Percentiles rank a stretch among this genome's conserved stretches.
phyloP scores from a whole-genome alignment of 2,888 invertebrate species.

The Coleophora deauratella region DNA sequence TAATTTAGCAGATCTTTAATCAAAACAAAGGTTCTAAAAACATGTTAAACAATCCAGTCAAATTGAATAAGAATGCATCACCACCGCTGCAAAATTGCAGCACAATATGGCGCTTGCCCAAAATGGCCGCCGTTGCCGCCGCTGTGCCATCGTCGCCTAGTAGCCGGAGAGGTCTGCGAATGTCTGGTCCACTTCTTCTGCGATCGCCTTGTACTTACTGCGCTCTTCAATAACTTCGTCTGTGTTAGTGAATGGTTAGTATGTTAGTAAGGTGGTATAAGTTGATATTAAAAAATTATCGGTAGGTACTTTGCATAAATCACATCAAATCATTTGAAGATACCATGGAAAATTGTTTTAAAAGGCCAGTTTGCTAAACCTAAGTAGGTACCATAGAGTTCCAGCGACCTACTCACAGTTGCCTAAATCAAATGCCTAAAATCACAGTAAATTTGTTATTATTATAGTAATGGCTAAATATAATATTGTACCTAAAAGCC shows the following conservation, averaged over 20 bases:
- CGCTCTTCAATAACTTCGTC: conserved; percentile 92
- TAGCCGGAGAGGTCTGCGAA: conserved; percentile 96
- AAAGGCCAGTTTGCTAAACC: too few relatives aligned
- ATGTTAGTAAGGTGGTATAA: conserved; percentile 24
- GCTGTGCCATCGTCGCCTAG: conserved; percentile 47
- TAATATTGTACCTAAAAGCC: too few relatives aligned
- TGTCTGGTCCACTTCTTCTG: conserved; percentile 97
- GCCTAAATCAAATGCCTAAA: too few relatives aligned
- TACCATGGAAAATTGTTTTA: too few relatives aligned
- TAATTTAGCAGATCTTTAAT: too few relatives aligned
- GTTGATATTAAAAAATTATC: conserved; percentile 14
- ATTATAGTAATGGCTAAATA: too few relatives aligned
- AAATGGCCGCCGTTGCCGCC: conserved; percentile 9
- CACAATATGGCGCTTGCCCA: neutral
- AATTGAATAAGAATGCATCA: neutral
- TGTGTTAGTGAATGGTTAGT: conserved; percentile 61
- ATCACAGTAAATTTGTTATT: too few relatives aligned
- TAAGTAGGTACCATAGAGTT: too few relatives aligned
- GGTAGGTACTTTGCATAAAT: too few relatives aligned
- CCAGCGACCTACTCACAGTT: too few relatives aligned
- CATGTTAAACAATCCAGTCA: neutral
- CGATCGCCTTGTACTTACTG: conserved; percentile 98
- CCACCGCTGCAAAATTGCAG: neutral
- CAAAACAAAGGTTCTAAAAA: too few relatives aligned
- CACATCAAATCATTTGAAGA: too few relatives aligned